These are phyloP conservation scores for Sarcophaga variegata DNA, from an alignment of 2,888 invertebrate genomes.

Conservation along the genomic window DNA sequence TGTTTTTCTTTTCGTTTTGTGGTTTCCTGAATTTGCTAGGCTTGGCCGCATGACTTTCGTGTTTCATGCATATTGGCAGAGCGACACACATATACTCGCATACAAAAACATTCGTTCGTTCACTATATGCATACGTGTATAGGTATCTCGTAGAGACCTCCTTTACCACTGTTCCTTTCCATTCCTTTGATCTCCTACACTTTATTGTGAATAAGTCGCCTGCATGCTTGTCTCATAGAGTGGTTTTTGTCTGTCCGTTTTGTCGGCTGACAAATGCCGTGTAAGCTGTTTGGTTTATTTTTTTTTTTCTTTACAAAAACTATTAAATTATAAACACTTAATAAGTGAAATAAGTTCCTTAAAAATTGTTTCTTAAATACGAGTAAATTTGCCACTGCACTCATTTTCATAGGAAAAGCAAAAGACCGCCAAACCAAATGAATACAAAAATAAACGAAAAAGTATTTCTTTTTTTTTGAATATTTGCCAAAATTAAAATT, in stretches of 20 bases:
- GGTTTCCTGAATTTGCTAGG: constrained; percentile 64
- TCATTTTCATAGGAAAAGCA: constrained; percentile 34
- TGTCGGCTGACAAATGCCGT: constrained; percentile 34
- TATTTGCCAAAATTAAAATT: constrained; percentile 49
- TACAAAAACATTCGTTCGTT: background rate
- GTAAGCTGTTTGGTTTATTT: constrained; percentile 8
- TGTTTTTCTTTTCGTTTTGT: constrained; percentile 25
- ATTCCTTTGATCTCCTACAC: constrained; percentile 23
- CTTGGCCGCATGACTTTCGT: constrained; percentile 65
- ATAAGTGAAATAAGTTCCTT: constrained; percentile 60
- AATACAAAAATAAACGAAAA: constrained; percentile 9
- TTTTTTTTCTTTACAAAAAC: constrained; percentile 45
- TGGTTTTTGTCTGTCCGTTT: constrained; percentile 8
- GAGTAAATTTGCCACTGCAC: constrained; percentile 58
- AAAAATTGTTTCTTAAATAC: constrained; percentile 37
- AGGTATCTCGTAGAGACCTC: too few species aligned
- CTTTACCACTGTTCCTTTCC: too few species aligned
- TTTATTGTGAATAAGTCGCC: constrained; percentile 4
- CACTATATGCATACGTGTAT: too few species aligned
- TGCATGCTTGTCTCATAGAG: constrained; percentile 30
- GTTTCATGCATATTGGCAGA: constrained; percentile 50
- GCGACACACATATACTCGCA: constrained; percentile 3
- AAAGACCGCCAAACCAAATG: background rate
- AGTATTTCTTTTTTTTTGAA: constrained; percentile 14
- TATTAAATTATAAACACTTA: constrained; percentile 63